Evolutionary conservation across 2,888 invertebrate genomes (phyloP).

Genomic region (Acanthosepion lycidas): DNA sequence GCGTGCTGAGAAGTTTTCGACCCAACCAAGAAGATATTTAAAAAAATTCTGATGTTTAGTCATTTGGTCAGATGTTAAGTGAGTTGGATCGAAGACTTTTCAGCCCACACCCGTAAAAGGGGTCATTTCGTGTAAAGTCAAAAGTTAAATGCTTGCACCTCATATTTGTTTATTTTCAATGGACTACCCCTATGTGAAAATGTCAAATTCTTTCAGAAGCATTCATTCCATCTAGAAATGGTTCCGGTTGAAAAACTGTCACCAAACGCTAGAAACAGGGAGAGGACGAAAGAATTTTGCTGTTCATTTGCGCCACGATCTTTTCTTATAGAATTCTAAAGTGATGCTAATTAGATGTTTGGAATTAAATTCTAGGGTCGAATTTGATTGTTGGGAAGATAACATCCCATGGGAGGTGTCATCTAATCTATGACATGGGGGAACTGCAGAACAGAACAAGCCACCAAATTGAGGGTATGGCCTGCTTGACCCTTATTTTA

Average conservation of each 20-base stretch:
- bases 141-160: neutral
- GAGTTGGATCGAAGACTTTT: no score
- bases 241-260: neutral
- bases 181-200: neutral
- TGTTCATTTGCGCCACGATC: neutral
- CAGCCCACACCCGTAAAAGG: neutral
- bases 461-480: neutral
- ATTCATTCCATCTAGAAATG: neutral
- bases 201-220: neutral
- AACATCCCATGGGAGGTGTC: neutral
- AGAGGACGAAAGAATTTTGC: neutral
- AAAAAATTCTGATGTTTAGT: no score
- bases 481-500: neutral
- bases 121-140: neutral
- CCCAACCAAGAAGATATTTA: no score
- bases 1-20: no score
- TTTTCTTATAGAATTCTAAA: neutral
- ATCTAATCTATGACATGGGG: neutral
- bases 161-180: neutral
- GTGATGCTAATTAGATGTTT: neutral
- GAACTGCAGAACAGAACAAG: neutral
- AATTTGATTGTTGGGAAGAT: neutral
- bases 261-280: neutral
- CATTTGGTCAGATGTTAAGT: no score
- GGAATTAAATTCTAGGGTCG: neutral